phyloP scores from a whole-genome alignment of 2,113 vertebrate species.

The Alethe diademata region DNA sequence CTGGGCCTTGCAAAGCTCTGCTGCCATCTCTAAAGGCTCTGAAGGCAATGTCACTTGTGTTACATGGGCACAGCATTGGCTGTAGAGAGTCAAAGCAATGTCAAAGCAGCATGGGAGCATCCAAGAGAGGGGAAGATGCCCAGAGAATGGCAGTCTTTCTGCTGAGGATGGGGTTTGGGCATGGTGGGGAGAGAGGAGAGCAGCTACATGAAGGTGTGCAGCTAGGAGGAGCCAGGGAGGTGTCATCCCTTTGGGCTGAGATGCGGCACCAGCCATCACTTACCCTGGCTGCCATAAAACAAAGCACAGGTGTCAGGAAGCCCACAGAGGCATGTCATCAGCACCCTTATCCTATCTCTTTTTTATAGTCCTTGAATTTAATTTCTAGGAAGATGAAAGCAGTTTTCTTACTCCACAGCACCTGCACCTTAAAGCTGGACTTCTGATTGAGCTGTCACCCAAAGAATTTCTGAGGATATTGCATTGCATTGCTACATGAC shows the following conservation, averaged over 20 bases:
- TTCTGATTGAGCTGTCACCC: background rate
- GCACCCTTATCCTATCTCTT: background rate
- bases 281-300: background rate
- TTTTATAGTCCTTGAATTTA: background rate
- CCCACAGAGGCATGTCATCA: background rate
- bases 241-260: background rate
- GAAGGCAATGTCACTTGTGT: background rate
- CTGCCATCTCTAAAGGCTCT: background rate
- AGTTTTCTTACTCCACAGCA: background rate
- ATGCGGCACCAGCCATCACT: background rate
- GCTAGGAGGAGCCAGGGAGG: background rate
- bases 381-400: background rate
- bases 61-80: background rate
- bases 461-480: background rate
- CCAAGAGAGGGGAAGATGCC: background rate
- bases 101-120: background rate
- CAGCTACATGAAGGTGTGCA: background rate
- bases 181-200: background rate
- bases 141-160: background rate
- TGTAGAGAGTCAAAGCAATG: background rate
- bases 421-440: background rate
- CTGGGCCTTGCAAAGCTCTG: background rate
- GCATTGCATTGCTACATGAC: background rate
- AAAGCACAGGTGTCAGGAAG: background rate
- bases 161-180: background rate